phyloP scores from a whole-genome alignment of 2,797 vertebrate genomes.

The Chloroceryle inda region DNA sequence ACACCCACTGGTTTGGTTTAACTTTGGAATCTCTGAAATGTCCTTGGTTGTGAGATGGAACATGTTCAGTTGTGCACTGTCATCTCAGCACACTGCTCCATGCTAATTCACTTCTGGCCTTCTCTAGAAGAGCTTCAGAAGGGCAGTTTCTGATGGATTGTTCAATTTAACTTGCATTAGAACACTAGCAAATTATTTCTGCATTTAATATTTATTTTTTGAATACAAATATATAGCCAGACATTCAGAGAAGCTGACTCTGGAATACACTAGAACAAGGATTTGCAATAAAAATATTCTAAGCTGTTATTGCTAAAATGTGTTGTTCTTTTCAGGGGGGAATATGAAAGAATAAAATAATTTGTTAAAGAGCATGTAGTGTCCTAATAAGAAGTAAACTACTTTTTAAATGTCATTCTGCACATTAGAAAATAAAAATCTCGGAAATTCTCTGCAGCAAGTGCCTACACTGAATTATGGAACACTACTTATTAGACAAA shows the following conservation, averaged over 20 bases:
- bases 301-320: background rate
- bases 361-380: background rate
- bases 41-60: background rate
- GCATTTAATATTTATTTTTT: background rate
- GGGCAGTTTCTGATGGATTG: background rate
- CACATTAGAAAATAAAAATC: background rate
- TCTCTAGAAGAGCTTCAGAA: background rate
- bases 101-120: background rate
- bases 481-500: background rate
- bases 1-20: background rate
- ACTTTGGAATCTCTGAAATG: background rate
- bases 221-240: background rate
- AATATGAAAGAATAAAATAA: background rate
- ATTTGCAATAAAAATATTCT: background rate
- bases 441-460: background rate
- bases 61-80: rapidly evolving
- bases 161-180: background rate
- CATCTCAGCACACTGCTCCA: background rate
- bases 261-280: background rate
- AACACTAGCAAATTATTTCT: background rate
- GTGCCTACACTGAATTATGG: background rate
- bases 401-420: background rate
- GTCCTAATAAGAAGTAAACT: background rate
- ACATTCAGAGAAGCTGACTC: background rate
- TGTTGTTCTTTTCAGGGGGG: background rate